Evolutionary conservation across 2,113 vertebrate genomes (phyloP).

Genomic region (Sceloporus undulatus): DNA sequence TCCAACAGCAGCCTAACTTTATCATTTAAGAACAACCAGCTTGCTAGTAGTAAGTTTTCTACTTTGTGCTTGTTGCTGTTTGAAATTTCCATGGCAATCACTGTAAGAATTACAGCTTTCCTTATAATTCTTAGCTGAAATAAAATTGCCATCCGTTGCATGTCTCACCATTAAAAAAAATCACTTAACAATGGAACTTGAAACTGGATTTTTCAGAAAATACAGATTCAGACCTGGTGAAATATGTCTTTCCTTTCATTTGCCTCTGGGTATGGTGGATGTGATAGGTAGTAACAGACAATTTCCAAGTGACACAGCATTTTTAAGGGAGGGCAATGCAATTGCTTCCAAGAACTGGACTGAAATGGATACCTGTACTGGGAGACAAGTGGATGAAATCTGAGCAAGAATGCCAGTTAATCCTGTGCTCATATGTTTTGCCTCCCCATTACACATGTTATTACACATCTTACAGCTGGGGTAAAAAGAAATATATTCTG

Average conservation of each 20-base stretch:
- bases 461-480: neutral
- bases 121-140: conserved; percentile 65
- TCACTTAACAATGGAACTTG: conserved; percentile 25
- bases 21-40: conserved; percentile 56
- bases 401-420: conserved; percentile 36
- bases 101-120: conserved; percentile 53
- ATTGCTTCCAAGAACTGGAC: conserved; percentile 28
- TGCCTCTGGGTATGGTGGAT: accelerated
- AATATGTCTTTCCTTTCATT: conserved; percentile 46
- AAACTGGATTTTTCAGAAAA: conserved; percentile 33
- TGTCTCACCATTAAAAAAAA: conserved; percentile 26
- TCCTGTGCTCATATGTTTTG: conserved; percentile 27
- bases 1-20: conserved; percentile 34
- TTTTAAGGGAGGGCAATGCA: neutral
- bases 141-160: conserved; percentile 57
- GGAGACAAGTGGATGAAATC: conserved; percentile 48
- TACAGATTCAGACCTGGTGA: conserved; percentile 6
- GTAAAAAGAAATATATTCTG: neutral
- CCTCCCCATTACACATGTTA: neutral
- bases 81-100: conserved; percentile 79
- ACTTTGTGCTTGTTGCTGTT: conserved; percentile 47
- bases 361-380: conserved; percentile 53
- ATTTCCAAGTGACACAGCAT: conserved; percentile 51
- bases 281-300: conserved; percentile 37
- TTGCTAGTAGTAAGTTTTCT: conserved; percentile 53